These are phyloP conservation scores for Plagiodera versicolora DNA, from an alignment of 2,888 invertebrate species.

Conservation along the genomic window DNA sequence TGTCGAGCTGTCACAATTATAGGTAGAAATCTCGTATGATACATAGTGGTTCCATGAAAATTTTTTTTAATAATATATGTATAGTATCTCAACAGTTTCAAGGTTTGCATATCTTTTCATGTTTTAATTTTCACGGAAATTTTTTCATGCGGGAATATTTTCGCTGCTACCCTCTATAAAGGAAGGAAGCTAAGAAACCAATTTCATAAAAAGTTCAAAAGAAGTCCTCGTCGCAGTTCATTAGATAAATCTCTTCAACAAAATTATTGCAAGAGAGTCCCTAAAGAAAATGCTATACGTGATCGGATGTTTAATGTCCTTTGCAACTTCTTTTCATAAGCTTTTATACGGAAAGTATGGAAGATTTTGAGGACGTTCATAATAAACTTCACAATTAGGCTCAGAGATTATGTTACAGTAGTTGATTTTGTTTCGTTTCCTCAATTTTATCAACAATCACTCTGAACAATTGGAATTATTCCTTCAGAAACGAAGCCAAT, in stretches of 20 bases:
- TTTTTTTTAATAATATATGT: no score
- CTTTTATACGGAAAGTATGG: background rate
- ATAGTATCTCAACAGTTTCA: no score
- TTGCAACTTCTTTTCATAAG: background rate
- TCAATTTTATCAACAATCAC: no score
- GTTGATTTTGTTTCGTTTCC: no score
- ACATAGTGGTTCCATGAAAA: no score
- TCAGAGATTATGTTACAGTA: no score
- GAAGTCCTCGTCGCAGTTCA: background rate
- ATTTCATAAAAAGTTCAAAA: background rate
- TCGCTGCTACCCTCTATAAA: background rate
- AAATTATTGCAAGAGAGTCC: background rate
- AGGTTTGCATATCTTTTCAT: no score
- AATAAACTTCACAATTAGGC: background rate
- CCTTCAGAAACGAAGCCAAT: no score
- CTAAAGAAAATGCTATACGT: background rate
- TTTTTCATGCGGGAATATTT: background rate
- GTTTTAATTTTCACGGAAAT: background rate
- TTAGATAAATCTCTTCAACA: background rate
- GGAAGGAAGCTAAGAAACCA: background rate
- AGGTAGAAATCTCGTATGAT: no score
- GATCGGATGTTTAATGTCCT: background rate
- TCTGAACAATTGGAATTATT: no score
- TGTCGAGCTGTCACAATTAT: no score
- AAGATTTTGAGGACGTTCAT: background rate